Conservation (phyloP, 2,888 invertebrate genomes). For the Drosophila antonietae region DNA sequence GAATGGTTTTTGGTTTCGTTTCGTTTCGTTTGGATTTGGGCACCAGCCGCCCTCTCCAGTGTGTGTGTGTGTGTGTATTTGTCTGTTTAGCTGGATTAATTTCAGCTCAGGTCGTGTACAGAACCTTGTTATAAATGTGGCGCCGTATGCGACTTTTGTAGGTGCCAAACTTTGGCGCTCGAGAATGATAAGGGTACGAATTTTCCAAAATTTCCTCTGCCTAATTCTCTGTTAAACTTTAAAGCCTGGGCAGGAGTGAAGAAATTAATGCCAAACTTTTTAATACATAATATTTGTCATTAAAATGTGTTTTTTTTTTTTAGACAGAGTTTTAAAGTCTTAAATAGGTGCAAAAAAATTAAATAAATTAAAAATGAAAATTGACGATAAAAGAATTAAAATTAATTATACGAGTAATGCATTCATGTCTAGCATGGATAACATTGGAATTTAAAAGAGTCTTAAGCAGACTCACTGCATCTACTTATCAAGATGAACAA, state of each 20-base stretch:
- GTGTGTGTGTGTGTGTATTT: slow-evolving; percentile 24
- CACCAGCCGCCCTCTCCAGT: slow-evolving; percentile 2
- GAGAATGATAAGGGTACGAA: slow-evolving; percentile 10
- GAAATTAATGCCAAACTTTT: slow-evolving; percentile 36
- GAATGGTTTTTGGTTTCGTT: slow-evolving; percentile 12
- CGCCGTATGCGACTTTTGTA: slow-evolving; percentile 42
- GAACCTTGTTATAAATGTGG: slow-evolving; percentile 39
- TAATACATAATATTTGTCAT: neutral
- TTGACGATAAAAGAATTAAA: neutral
- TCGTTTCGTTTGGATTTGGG: neutral
- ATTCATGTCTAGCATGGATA: neutral
- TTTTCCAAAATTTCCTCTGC: slow-evolving; percentile 13
- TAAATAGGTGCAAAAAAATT: neutral
- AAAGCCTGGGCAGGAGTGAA: neutral
- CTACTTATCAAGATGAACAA: neutral
- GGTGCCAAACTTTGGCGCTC: slow-evolving; percentile 40
- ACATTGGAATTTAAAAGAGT: neutral
- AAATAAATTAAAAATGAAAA: neutral
- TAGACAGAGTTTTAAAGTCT: neutral
- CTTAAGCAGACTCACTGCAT: neutral
- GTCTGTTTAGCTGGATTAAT: slow-evolving; percentile 45
- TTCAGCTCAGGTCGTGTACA: slow-evolving; percentile 36
- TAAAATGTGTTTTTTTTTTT: no score
- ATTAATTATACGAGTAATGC: neutral
- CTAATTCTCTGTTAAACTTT: slow-evolving; percentile 34